phyloP scores from a whole-genome alignment of 2,113 vertebrate species.

The Myrmecophaga tridactyla region DNA sequence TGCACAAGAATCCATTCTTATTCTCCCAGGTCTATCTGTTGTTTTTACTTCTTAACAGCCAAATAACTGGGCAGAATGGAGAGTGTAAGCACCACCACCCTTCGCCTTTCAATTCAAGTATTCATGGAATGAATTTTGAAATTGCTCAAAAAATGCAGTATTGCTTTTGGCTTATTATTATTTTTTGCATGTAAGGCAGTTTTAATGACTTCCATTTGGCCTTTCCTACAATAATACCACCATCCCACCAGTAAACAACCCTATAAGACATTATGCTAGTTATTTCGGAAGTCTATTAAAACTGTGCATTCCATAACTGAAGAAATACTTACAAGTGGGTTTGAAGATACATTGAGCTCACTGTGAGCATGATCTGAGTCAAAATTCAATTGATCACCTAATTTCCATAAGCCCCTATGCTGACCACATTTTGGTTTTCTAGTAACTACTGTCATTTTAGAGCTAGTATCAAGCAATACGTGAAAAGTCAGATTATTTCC shows the following conservation, averaged over 20 bases:
- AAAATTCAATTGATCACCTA: not conserved
- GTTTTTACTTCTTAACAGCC: not conserved
- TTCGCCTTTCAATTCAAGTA: not conserved
- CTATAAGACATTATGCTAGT: not conserved
- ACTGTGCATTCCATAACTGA: not conserved
- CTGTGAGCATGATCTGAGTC: not conserved
- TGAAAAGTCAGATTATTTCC: not conserved
- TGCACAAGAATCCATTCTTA: not conserved
- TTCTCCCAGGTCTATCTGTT: not conserved
- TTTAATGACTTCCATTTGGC: not conserved
- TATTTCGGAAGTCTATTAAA: not conserved
- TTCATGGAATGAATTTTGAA: not conserved
- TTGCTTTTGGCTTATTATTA: not conserved
- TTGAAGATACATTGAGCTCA: not conserved
- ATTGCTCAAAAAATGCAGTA: not conserved
- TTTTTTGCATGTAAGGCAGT: not conserved
- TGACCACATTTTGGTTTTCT: not conserved
- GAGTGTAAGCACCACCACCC: not conserved
- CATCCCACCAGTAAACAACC: not conserved
- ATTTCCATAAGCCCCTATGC: not conserved
- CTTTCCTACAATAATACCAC: not conserved
- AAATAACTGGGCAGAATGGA: not conserved
- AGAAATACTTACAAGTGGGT: not conserved
- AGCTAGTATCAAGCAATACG: not conserved
- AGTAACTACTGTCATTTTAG: not conserved